Evolutionary conservation across 2,797 vertebrate species (phyloP).

Genomic region (Manis javanica): DNA sequence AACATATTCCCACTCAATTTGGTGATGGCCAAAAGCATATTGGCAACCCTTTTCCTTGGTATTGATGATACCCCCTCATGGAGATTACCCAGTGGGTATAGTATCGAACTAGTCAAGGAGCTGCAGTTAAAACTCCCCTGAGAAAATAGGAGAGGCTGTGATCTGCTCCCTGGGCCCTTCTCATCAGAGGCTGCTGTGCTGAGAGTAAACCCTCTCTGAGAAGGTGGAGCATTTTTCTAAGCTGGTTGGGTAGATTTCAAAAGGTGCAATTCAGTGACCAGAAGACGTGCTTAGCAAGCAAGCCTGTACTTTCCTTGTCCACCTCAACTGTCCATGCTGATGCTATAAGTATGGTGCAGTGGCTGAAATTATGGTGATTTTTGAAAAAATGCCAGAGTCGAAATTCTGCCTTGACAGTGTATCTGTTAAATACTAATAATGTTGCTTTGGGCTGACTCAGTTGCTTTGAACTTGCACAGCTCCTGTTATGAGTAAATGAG

Average conservation of each 20-base stretch:
- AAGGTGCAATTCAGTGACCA: background rate
- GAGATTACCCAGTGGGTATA: background rate
- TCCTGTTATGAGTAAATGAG: slow-evolving; percentile 64
- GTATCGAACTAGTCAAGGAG: background rate
- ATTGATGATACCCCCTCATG: background rate
- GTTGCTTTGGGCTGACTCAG: slow-evolving; percentile 67
- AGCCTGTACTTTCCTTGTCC: background rate
- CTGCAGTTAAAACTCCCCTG: background rate
- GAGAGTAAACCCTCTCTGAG: background rate
- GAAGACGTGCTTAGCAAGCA: background rate
- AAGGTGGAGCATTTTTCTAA: background rate
- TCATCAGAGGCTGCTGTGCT: background rate
- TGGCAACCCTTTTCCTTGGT: background rate
- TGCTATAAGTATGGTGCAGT: background rate
- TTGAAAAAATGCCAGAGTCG: slow-evolving; percentile 56
- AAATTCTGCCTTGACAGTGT: slow-evolving; percentile 62
- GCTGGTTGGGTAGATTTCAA: background rate
- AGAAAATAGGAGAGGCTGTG: background rate
- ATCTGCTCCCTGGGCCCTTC: background rate
- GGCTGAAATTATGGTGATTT: slow-evolving; percentile 47
- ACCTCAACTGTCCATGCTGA: background rate
- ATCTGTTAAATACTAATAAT: slow-evolving; percentile 65
- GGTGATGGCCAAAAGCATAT: background rate
- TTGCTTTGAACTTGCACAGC: slow-evolving; percentile 73
- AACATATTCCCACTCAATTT: background rate